Conservation (phyloP, 2,797 vertebrate genomes). For the Kryptopterus vitreolus region DNA sequence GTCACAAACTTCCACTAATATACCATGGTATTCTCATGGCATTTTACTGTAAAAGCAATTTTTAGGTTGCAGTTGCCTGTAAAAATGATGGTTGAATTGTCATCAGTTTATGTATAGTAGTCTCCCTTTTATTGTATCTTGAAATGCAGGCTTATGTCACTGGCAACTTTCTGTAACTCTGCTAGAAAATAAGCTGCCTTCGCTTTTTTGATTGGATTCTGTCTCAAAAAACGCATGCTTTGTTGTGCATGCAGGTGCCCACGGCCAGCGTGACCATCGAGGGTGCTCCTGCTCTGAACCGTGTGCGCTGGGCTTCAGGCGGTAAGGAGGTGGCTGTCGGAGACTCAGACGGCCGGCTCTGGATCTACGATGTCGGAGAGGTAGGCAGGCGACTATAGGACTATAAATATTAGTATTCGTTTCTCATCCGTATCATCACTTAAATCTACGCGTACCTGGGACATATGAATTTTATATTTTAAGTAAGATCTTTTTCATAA, state of each 20-base stretch:
- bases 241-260: slow-evolving; percentile 80
- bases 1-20: too few species aligned
- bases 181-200: not conserved
- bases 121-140: too few species aligned
- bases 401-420: too few species aligned
- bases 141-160: not conserved
- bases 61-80: not conserved
- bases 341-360: slow-evolving; percentile 94
- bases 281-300: slow-evolving; percentile 92
- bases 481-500: too few species aligned
- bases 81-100: not conserved
- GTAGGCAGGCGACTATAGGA: slow-evolving; percentile 66
- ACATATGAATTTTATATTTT: not conserved
- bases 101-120: not conserved
- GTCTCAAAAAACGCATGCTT: not conserved
- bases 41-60: not conserved
- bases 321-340: slow-evolving; percentile 96
- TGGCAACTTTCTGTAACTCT: not conserved
- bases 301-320: slow-evolving; percentile 91
- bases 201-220: not conserved
- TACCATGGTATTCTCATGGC: not conserved
- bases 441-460: not conserved
- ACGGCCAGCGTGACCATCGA: slow-evolving; percentile 92
- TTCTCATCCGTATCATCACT: too few species aligned
- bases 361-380: slow-evolving; percentile 98